These are phyloP conservation scores for Clivina fossor DNA, from an alignment of 2,888 invertebrate genomes.

Conservation along the genomic window DNA sequence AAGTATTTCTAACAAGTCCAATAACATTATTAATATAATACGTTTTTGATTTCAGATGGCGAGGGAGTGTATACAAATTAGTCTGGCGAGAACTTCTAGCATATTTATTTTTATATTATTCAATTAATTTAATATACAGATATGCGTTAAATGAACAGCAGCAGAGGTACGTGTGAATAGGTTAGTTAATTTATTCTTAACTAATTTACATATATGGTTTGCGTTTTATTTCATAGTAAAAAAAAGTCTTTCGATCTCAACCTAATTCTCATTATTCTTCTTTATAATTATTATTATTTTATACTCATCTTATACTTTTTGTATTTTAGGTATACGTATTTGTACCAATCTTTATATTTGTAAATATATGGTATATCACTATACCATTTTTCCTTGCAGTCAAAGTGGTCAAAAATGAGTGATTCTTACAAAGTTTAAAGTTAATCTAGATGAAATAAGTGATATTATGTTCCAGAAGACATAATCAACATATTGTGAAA, in stretches of 20 bases:
- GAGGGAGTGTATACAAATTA: constrained; percentile 93
- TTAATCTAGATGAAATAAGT: too few species aligned
- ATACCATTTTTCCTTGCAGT: too few species aligned
- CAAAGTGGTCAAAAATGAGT: too few species aligned
- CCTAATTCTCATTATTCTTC: constrained; percentile 3
- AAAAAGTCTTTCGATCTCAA: not conserved
- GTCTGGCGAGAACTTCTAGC: constrained; percentile 91
- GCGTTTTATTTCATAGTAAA: not conserved
- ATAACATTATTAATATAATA: too few species aligned
- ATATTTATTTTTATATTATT: constrained; percentile 82
- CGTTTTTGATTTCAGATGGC: constrained; percentile 75
- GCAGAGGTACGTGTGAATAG: constrained; percentile 65
- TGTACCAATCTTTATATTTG: too few species aligned
- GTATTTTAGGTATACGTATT: too few species aligned
- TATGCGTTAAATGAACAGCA: constrained; percentile 77
- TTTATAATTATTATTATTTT: constrained; percentile 3
- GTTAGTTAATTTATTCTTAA: constrained; percentile 37
- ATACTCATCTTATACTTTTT: too few species aligned
- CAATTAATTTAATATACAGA: constrained; percentile 85
- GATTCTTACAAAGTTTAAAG: too few species aligned
- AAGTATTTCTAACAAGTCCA: not conserved
- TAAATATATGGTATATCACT: too few species aligned
- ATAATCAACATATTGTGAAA: too few species aligned
- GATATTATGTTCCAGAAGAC: too few species aligned
- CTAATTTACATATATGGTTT: constrained; percentile 10